A percentile compares a stretch with the other conserved stretches of the same genome.
phyloP scores from a whole-genome alignment of 2,113 vertebrate genomes.

The Sinocyclocheilus anophthalmus region DNA sequence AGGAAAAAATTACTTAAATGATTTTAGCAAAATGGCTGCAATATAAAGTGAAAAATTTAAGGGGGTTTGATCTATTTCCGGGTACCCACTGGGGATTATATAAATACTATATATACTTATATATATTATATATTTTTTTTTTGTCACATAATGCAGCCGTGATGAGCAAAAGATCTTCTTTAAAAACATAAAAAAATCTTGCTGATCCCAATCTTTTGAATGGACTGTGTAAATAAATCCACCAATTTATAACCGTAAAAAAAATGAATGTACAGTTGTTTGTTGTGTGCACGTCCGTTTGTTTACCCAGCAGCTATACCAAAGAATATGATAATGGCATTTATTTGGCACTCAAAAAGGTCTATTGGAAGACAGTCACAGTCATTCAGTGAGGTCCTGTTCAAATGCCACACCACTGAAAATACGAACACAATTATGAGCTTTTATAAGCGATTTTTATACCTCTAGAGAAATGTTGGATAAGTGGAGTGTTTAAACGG shows the following conservation, averaged over 20 bases:
- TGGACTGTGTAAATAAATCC: not conserved
- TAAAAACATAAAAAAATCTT: no score
- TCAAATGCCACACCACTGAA: not conserved
- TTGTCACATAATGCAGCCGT: no score
- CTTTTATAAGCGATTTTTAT: not conserved
- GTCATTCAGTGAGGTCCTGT: conserved; percentile 31
- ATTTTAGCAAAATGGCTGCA: no score
- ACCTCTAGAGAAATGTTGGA: not conserved
- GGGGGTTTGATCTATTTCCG: no score
- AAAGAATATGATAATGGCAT: not conserved
- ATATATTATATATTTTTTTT: no score
- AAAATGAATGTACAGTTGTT: not conserved
- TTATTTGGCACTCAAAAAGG: not conserved
- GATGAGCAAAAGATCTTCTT: no score
- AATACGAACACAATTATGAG: not conserved
- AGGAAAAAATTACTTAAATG: no score
- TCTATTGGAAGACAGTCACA: no score
- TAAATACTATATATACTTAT: no score
- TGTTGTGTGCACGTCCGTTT: not conserved
- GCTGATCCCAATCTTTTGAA: not conserved
- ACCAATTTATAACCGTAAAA: not conserved
- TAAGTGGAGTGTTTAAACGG: not conserved
- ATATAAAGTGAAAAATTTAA: no score
- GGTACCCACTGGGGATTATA: no score
- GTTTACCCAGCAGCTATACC: not conserved